A percentile compares a stretch with the other conserved stretches of the same genome.
Conservation (phyloP, 1,140 invertebrate genomes). For the Pseudomyrmex sp. region DNA sequence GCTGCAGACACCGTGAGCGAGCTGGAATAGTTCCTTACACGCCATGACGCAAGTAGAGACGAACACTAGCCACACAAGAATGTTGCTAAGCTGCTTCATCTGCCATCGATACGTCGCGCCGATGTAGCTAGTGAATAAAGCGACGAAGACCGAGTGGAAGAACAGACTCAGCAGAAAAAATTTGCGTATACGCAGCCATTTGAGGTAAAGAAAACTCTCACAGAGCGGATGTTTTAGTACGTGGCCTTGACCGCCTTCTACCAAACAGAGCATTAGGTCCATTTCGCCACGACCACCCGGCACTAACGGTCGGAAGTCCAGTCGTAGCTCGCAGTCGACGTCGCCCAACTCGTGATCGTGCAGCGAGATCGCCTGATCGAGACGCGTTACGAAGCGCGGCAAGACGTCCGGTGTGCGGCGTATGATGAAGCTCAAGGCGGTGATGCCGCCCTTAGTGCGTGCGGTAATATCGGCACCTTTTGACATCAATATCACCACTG, state of each 20-base stretch:
- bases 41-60: slow-evolving; percentile 87
- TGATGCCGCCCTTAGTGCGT: slow-evolving; percentile 91
- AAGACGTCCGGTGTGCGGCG: slow-evolving; percentile 92
- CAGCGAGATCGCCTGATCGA: slow-evolving; percentile 91
- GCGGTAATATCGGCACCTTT: slow-evolving; percentile 93
- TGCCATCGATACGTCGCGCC: slow-evolving; percentile 85
- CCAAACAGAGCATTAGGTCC: slow-evolving; percentile 90
- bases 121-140: slow-evolving; percentile 90
- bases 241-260: slow-evolving; percentile 91
- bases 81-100: slow-evolving; percentile 85
- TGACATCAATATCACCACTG: slow-evolving; percentile 90
- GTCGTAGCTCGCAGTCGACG: slow-evolving; percentile 92
- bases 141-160: slow-evolving; percentile 91
- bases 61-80: slow-evolving; percentile 85
- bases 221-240: slow-evolving; percentile 92
- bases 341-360: slow-evolving; percentile 93
- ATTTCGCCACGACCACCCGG: slow-evolving; percentile 89
- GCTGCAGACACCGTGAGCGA: slow-evolving; percentile 88
- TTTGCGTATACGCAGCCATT: slow-evolving; percentile 93
- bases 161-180: slow-evolving; percentile 93
- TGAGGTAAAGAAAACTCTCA: slow-evolving; percentile 92
- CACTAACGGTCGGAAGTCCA: slow-evolving; percentile 91
- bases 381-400: slow-evolving; percentile 88
- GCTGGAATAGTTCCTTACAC: slow-evolving; percentile 91
- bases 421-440: slow-evolving; percentile 92